Evolutionary conservation across 2,888 invertebrate species (phyloP).

Genomic region (Dysmachus trigonus): DNA sequence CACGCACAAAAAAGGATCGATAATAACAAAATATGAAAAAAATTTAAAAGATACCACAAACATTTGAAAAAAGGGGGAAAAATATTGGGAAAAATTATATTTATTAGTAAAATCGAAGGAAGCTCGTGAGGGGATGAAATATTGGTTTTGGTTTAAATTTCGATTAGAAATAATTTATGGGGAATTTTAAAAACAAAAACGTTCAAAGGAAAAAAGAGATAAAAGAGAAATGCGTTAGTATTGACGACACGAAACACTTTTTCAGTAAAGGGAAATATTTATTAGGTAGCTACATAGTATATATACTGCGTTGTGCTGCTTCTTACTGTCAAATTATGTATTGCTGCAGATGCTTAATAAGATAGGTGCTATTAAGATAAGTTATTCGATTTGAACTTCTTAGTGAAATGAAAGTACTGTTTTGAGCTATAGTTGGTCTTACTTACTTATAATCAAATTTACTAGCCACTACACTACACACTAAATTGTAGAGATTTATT

Average conservation of each 20-base stretch:
- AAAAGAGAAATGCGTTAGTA: background rate
- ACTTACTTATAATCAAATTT: background rate
- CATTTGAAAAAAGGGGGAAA: background rate
- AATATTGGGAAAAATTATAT: background rate
- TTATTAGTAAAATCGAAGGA: background rate
- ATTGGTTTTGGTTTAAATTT: background rate
- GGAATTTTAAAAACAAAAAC: background rate
- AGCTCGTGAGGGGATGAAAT: background rate
- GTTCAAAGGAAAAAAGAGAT: background rate
- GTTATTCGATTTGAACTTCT: background rate
- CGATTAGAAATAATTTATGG: background rate
- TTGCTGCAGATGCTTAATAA: background rate
- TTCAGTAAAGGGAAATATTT: background rate
- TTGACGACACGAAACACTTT: background rate
- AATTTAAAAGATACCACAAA: background rate
- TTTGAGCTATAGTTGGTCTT: background rate
- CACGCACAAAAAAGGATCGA: background rate
- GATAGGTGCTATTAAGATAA: no score
- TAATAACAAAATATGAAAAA: background rate
- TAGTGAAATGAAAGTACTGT: background rate
- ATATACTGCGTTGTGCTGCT: background rate
- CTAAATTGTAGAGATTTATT: no score
- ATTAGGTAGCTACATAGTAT: background rate
- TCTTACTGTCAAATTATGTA: conserved; percentile 19
- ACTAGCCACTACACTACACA: background rate